A percentile compares a stretch with the other conserved stretches of the same genome.
Evolutionary conservation across 2,797 vertebrate genomes (phyloP).

Genomic region (Lateolabrax maculatus): DNA sequence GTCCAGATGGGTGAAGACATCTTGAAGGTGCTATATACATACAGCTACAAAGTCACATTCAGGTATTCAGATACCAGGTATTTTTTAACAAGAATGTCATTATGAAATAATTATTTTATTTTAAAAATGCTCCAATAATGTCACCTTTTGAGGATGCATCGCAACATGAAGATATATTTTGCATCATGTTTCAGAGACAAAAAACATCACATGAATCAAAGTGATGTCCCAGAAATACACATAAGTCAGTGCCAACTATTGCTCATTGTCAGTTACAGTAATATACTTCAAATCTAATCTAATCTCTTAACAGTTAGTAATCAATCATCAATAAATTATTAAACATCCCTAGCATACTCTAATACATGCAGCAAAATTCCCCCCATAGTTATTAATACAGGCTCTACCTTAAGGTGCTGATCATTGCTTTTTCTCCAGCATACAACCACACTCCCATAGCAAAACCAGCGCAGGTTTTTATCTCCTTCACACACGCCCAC

Average conservation of each 20-base stretch:
- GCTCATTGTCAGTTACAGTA: not conserved
- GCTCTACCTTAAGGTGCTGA: not conserved
- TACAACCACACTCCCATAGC: conserved; percentile 6
- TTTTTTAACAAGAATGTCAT: not conserved
- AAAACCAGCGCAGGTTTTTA: conserved; percentile 30
- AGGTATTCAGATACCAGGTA: not conserved
- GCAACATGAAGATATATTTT: not conserved
- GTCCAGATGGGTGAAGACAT: not conserved
- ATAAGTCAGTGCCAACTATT: not conserved
- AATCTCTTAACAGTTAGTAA: not conserved
- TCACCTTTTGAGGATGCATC: not conserved
- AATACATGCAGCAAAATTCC: not conserved
- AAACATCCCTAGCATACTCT: not conserved
- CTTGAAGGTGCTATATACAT: not conserved
- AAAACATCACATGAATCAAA: not conserved
- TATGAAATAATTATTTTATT: not conserved
- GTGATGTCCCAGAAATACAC: not conserved
- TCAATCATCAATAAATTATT: conserved; percentile 11
- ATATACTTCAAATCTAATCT: not conserved
- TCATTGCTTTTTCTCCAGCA: not conserved
- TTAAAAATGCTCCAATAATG: not conserved
- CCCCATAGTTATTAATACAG: not conserved
- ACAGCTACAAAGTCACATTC: not conserved
- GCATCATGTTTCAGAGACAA: not conserved
- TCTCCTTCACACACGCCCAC: conserved; percentile 30